Base-by-base conservation (phyloP, 2,888 invertebrate species). In the Caprella mutica region DNA sequence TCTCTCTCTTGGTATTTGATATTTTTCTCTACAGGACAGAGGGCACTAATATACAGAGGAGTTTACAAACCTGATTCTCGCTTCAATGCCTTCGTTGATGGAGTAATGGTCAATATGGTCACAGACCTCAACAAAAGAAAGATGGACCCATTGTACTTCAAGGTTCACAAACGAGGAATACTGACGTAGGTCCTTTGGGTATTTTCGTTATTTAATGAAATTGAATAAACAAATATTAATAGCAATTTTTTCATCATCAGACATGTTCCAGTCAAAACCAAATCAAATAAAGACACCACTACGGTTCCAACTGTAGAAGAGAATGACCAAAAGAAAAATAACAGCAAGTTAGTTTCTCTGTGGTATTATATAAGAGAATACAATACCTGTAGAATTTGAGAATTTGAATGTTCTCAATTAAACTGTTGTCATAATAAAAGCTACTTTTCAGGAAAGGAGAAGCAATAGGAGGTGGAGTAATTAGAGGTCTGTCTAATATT, bases 41-140 rank as follows among this genome's bases (percentile, higher is more conserved):
- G 52, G 52, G 60, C 64, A 0, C 56, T 65, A 5, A 57, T 65
- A 9, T 63, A 61, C 58, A 58, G 55, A 26, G 65, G 65, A 8
- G 58, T 65, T 8, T 65, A 65, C 39, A 48, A 50, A 1, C 58
- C 62, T 1, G 65, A 65, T 46, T 40, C 54, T 1, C 62, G 65
- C 19, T 65, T 65, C 53, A 65, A 65, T 39, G 56, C 65, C n/a
- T 65, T 65, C 42, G 62, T 39, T 24, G 65, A 65, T 30, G 65
- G 65, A 5, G 56, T 65, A 27, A 63, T 65, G 60, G 55, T 60
- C 33, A 65, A 65, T 46, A 65, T 65, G 65, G 58, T 63, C 9
- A 43, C 60, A 19, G 65, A 63, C 33, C 58, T 65, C 58, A 58
- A 51, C 29, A 33, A 58, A 29, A 56, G 44, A 46, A 50, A 33